Evolutionary conservation across 2,113 vertebrate genomes (phyloP), one percentile per base, ranked within the genome.

Genomic region (Caloenas nicobarica): DNA sequence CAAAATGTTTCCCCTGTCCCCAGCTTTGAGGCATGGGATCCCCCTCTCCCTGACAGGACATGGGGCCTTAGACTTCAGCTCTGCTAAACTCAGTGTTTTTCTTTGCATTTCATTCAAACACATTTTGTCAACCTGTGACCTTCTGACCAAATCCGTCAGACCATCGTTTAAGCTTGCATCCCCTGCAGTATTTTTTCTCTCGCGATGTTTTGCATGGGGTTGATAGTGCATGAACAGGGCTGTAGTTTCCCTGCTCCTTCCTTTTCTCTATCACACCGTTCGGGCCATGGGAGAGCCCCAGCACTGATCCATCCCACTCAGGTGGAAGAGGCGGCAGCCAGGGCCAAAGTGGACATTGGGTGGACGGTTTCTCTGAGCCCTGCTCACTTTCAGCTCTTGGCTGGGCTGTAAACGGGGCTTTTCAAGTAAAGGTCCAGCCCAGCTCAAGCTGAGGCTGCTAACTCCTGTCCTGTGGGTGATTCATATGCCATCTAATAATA

Each of bases 401-500:
- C 51, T 44, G 57, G 60, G 17, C 73, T 93, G 28, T 56, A 68
- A 78, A 56, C 6, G 7, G 58, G 61, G 34, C 73, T 92, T 91
- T 92, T 95, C 76, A 10, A 6, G 36, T 84, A 78, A 85, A 62
- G 5, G 62, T 56, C 65, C 69, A 68, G 33, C 80, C 51, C 48
- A 5, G 68, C 57, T 81, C 57, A 14, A 83, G 66, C 69, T 84
- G 64, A 86, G 81, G 53, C 89, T 89, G 48, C 70, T 88, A 48
- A 31, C 73, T 95, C 77, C 74, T 8, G 21, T 31, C 2, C 0
- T n/a, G 48, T 0, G 12, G 36, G 65, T 95, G 91, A 96, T 82
- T 96, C 95, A 93, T 89, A 66, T 50, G 80, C 81, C 83, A 84
- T 36, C 81, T 93, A 95, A 81, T 90, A 93, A 88, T 88, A 93